These are phyloP conservation scores for Lissocephala sabroskyi DNA, from an alignment of 2,888 invertebrate genomes.

Conservation along the genomic window DNA sequence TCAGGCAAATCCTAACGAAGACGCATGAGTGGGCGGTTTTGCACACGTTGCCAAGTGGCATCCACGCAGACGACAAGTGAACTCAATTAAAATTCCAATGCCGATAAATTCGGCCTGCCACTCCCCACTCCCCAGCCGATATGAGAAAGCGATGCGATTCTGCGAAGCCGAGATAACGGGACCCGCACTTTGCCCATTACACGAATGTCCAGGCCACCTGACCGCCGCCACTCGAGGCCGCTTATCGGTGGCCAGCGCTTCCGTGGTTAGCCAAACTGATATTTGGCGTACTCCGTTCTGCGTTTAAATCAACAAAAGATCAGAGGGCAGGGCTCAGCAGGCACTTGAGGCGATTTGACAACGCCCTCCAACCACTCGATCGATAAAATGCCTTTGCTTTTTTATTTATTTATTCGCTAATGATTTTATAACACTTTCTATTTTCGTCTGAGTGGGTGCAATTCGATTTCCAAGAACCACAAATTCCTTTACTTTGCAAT, in stretches of 20 bases:
- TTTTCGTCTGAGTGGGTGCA: neutral
- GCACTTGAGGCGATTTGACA: constrained; percentile 19
- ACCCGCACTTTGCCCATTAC: no score
- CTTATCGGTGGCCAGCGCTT: no score
- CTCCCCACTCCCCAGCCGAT: neutral
- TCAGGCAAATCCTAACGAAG: constrained; percentile 21
- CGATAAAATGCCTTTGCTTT: constrained; percentile 38
- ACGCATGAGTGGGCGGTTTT: no score
- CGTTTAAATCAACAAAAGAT: constrained; percentile 8
- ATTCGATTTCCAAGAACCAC: no score
- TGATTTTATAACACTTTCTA: constrained; percentile 18
- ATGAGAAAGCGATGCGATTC: constrained; percentile 7
- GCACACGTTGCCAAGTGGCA: no score
- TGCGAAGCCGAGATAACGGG: no score
- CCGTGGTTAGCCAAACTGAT: no score
- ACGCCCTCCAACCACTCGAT: constrained; percentile 25
- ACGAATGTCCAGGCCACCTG: no score
- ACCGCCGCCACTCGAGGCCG: no score
- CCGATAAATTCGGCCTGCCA: constrained; percentile 26
- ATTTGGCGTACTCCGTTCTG: no score
- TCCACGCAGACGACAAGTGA: constrained; percentile 34
- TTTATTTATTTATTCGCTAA: constrained; percentile 12
- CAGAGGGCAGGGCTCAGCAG: constrained; percentile 18
- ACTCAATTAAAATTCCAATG: constrained; percentile 48
- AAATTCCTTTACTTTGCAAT: no score